A percentile compares a stretch with the other conserved stretches of the same genome.
These are phyloP conservation scores for Lycocerus yunnanus DNA, from an alignment of 2,888 invertebrate species.

Conservation along the genomic window DNA sequence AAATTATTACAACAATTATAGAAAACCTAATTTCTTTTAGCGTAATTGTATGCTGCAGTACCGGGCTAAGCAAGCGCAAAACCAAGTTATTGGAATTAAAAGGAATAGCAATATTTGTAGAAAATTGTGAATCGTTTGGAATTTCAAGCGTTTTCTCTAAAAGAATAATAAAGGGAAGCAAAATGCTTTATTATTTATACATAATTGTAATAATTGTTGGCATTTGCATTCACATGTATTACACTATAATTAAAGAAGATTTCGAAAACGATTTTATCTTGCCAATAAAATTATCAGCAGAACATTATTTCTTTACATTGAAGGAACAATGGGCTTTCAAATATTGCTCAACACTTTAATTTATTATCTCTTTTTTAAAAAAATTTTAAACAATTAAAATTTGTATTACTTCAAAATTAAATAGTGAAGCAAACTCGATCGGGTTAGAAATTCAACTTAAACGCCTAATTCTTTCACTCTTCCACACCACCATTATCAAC, in stretches of 20 bases:
- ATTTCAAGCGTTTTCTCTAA: not conserved
- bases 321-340: not conserved
- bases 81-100: not conserved
- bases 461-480: not conserved
- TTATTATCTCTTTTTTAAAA: not conserved
- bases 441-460: not conserved
- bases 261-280: not conserved
- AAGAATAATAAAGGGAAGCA: not conserved
- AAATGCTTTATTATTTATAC: not conserved
- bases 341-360: not conserved
- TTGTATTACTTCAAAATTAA: not conserved
- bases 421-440: not conserved
- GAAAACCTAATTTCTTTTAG: not conserved
- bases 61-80: not conserved
- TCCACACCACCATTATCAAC: no score
- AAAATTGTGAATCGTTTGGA: not conserved
- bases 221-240: not conserved
- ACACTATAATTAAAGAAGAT: not conserved
- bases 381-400: not conserved
- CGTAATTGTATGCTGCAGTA: not conserved
- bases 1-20: not conserved
- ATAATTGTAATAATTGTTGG: not conserved
- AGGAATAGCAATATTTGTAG: not conserved
- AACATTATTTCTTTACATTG: not conserved
- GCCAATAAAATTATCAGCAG: not conserved